Evolutionary conservation across 2,797 vertebrate species (phyloP), one percentile per base, ranked within the genome.

Genomic region (Percopsis omiscomaycus): DNA sequence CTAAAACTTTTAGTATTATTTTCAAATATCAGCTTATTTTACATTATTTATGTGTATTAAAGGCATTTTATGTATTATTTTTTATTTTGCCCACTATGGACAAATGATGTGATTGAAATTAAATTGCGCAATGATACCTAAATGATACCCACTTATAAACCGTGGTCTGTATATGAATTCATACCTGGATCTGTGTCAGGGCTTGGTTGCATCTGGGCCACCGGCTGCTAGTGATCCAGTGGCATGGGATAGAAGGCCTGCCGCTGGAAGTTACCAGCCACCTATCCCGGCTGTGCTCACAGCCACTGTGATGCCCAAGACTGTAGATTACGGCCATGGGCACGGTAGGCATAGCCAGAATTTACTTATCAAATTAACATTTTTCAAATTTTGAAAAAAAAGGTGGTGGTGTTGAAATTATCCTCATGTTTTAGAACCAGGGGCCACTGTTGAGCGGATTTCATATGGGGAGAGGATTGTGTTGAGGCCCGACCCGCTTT

Each of bases 381-480:
- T 59, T 59, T 8, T 15, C 11, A 29, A 14, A 57, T 11, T 3
- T 11, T 16, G 27, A 52, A 52, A 52, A 52, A 14, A 5, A 37
- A 13, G 22, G 37, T 1, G 3, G 16, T 52, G 2, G 65, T 68
- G 6, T 45, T 76, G 3, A 69, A 48, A 56, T 52, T 32, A 22
- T n/a, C n/a, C 73, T 3, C 44, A 61, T 73, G 11, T 85, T 83
- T 68, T 67, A 98, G 96, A 97, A 73, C 90, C 91, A 3, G 93
- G 93, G 59, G 84, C 94, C 67, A 99, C 95, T 60, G 95, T 98
- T 79, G 98, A 98, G 78, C 94, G 96, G 67, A 97, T 96, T 54
- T 93, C 98, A 1, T 99, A 99, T 62, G 98, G 98, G 14, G 98
- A 99, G 82, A 94, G 98, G 82, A 94, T 99, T 67, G 89, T 96